phyloP scores from a whole-genome alignment of 2,113 vertebrate species.

The Hypomesus transpacificus region DNA sequence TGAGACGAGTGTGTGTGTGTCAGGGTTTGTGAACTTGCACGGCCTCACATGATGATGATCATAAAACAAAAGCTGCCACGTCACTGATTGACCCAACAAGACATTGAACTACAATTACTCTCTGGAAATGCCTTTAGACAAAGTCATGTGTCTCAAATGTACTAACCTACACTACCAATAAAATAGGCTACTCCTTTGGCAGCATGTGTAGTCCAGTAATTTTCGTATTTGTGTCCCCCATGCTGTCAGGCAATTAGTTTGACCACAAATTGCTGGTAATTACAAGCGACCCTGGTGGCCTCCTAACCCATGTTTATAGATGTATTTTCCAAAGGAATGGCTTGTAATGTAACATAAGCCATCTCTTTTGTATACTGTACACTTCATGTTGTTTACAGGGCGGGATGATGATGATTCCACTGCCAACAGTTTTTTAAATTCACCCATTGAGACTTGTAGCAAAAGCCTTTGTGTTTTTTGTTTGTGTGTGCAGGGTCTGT shows the following conservation, averaged over 20 bases:
- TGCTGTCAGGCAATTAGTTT: conserved; percentile 12
- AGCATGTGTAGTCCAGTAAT: neutral
- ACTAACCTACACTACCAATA: neutral
- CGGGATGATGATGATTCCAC: neutral
- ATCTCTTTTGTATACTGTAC: neutral
- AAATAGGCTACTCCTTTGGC: neutral
- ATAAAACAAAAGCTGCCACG: too few species aligned
- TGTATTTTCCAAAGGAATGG: neutral
- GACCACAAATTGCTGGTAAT: conserved; percentile 15
- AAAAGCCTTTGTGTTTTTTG: too few species aligned
- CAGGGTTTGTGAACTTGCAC: too few species aligned
- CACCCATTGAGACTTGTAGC: too few species aligned
- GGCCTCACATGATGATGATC: too few species aligned
- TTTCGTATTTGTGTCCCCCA: neutral
- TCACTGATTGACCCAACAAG: too few species aligned
- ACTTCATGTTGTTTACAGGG: neutral
- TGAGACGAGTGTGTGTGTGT: too few species aligned
- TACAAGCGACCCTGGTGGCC: conserved; percentile 11
- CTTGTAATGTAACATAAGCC: neutral
- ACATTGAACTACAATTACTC: too few species aligned
- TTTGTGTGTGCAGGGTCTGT: too few species aligned
- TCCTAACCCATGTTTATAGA: neutral
- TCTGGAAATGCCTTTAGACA: too few species aligned
- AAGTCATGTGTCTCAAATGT: too few species aligned
- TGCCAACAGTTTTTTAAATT: too few species aligned